Base-by-base conservation (phyloP, 2,113 vertebrate species). In the Thunnus maccoyii region DNA sequence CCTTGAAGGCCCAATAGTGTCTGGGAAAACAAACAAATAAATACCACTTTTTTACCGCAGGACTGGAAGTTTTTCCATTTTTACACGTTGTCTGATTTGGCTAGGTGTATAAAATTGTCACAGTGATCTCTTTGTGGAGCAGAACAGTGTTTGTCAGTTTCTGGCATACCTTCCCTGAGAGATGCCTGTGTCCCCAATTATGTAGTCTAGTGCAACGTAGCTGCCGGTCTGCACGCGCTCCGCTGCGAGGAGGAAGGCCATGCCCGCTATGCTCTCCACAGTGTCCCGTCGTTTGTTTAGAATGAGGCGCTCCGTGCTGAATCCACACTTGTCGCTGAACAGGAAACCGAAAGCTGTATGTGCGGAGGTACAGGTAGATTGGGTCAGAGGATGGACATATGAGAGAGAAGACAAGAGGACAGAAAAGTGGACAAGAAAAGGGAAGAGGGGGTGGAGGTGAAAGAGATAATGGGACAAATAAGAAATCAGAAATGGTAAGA, bases 281-380 rank as follows among this genome's bases (percentile, higher is more conserved):
- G 95, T 91, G 78, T 97, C 97, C 71, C 96, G 93, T 32, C 93
- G 90, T 78, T 95, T 90, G 91, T 94, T 98, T 62, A 99, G 86
- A 51, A 95, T 48, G 18, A 99, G 96, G 5, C 91, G 96, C 63
- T 99, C 98, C 0, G 86, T 92, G 70, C 96, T 99, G 93, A 97
- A 99, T 55, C 98, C 98, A 82, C 98, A 99, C 73, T 97, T 98
- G 65, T 98, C 98, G 73, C 96, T 98, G 82, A 99, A 99, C 83
- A 98, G 96, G 95, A 99, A 99, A 65, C 93, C 95, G 67, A 99
- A 97, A 86, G 97, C 98, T 99, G 90, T 0, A 51, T 12, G 64
- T 62, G 25, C 25, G 54, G 50, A 78, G 20, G 30, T 0, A 9
- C 1, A 3, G 12, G 32, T 20, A 0, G 2, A 47, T 52, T 51